A percentile compares a stretch with the other conserved stretches of the same genome.
These are phyloP conservation scores for Xestia sexstrigata DNA, from an alignment of 2,888 invertebrate genomes.

Conservation along the genomic window DNA sequence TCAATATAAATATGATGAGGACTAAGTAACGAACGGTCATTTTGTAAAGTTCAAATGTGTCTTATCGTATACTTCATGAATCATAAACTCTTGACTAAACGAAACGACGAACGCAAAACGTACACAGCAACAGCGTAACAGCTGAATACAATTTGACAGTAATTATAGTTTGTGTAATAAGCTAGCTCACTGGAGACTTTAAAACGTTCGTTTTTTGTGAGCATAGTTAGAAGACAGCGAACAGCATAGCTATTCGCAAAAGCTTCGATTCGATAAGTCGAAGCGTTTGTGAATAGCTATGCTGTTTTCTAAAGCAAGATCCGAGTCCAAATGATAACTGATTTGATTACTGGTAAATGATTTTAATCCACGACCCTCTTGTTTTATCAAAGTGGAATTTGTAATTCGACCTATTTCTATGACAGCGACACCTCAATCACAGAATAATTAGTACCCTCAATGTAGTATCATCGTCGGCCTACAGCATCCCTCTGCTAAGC, in stretches of 20 bases:
- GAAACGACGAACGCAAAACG: too few relatives aligned
- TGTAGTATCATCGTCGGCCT: background rate
- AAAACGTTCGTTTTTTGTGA: background rate
- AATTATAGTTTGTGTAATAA: background rate
- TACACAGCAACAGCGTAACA: slow-evolving; percentile 26
- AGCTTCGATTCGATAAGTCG: too few relatives aligned
- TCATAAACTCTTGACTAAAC: slow-evolving; percentile 29
- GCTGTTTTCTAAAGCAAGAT: background rate
- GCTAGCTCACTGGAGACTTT: background rate
- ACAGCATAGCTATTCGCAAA: too few relatives aligned
- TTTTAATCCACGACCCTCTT: background rate
- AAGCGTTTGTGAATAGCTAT: too few relatives aligned
- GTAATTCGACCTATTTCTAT: background rate
- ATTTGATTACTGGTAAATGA: too few relatives aligned
- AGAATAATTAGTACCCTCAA: too few relatives aligned
- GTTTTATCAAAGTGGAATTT: slow-evolving; percentile 5
- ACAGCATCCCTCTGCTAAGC: background rate
- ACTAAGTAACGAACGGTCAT: slow-evolving; percentile 1
- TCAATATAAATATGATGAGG: slow-evolving; percentile 15
- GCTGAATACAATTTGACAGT: background rate
- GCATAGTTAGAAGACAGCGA: background rate
- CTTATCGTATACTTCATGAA: slow-evolving; percentile 10
- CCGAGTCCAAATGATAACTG: background rate
- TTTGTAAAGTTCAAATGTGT: slow-evolving; percentile 13
- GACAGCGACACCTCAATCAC: background rate